phyloP scores from a whole-genome alignment of 1,140 invertebrate species.

The Galendromus occidentalis region DNA sequence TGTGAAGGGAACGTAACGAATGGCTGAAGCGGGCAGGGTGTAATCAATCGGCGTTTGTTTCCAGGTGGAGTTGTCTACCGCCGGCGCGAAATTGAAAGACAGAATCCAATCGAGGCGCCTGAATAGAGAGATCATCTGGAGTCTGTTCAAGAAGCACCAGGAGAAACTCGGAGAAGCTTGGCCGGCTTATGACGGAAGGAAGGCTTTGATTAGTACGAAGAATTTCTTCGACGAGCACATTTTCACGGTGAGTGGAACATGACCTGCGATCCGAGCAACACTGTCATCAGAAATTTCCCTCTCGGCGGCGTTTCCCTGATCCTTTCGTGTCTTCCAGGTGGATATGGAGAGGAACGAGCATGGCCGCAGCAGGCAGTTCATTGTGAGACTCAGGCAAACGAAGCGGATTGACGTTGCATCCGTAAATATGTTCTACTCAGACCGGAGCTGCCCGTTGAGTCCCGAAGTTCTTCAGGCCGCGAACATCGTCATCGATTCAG shows the following conservation, averaged over 20 bases:
- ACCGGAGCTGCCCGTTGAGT: neutral
- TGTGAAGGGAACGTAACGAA: too few species aligned
- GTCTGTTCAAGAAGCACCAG: neutral
- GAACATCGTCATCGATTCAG: neutral
- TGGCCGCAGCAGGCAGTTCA: neutral
- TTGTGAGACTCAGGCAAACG: neutral
- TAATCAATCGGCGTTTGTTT: neutral
- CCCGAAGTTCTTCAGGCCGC: neutral
- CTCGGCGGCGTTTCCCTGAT: too few species aligned
- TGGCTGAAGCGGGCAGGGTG: too few species aligned
- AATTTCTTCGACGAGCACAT: neutral
- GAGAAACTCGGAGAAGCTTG: neutral
- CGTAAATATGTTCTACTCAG: neutral
- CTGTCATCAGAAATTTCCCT: neutral
- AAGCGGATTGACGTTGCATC: neutral
- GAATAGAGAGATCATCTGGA: neutral
- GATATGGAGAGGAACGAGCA: neutral
- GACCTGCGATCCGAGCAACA: neutral
- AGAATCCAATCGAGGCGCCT: neutral
- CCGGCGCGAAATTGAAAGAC: neutral
- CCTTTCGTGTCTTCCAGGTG: neutral
- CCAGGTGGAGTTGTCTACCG: neutral
- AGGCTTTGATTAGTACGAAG: neutral
- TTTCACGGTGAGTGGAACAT: neutral
- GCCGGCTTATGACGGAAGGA: neutral